phyloP scores from a whole-genome alignment of 1,140 invertebrate genomes.

The Arion vulgaris region DNA sequence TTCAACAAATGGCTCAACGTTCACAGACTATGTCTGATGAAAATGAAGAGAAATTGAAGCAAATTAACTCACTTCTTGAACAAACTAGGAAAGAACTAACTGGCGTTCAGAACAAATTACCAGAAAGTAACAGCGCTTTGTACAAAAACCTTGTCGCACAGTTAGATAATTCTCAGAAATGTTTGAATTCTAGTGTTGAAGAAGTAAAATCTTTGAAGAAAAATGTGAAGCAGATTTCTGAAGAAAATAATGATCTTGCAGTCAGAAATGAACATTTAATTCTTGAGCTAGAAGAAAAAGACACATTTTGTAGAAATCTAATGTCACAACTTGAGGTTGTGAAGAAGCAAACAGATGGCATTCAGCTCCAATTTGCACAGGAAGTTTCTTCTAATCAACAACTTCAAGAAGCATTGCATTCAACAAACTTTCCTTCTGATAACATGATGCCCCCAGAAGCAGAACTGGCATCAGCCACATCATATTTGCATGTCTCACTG shows the following conservation, averaged over 20 bases:
- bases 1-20: neutral
- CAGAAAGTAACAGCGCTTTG: neutral
- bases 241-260: constrained; percentile 13
- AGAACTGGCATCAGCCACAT: constrained; percentile 1
- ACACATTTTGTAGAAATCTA: neutral
- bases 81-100: neutral
- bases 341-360: neutral
- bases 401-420: neutral
- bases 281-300: neutral
- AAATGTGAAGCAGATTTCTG: neutral
- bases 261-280: neutral
- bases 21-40: neutral
- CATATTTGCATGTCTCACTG: neutral
- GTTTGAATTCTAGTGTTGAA: constrained; percentile 13
- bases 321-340: neutral
- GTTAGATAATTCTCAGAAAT: constrained; percentile 21
- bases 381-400: neutral
- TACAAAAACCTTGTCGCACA: neutral
- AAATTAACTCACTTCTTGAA: neutral
- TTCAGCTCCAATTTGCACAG: neutral
- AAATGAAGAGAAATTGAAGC: neutral
- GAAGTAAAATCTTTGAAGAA: neutral
- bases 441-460: neutral
- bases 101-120: neutral
- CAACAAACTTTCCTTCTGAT: neutral